Conservation (phyloP, 2,113 vertebrate genomes). For the Nipponia nippon region DNA sequence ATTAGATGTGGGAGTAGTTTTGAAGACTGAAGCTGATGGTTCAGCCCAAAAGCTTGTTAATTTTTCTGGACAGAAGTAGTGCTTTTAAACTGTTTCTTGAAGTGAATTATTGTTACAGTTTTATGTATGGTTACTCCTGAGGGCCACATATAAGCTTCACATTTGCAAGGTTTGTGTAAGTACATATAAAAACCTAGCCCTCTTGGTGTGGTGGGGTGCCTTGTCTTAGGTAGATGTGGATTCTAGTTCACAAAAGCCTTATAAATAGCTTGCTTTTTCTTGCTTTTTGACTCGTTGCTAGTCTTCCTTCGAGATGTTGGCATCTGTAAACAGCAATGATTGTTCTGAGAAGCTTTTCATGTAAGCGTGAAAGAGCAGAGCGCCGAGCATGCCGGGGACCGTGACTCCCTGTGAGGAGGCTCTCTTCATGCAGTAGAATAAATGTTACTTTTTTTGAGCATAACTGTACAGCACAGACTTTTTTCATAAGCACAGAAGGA, state of each 20-base stretch:
- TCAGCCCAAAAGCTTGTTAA: not conserved
- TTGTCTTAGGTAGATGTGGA: not conserved
- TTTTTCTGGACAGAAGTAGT: not conserved
- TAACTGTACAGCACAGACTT: not conserved
- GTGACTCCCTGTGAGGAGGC: not conserved
- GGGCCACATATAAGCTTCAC: not conserved
- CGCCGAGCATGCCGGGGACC: accelerated
- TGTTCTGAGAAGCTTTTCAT: not conserved
- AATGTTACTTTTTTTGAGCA: not conserved
- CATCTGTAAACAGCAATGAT: not conserved
- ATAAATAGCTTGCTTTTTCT: not conserved
- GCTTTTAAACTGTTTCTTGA: not conserved
- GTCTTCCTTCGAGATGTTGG: not conserved
- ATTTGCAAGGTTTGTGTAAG: not conserved
- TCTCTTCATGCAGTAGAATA: not conserved
- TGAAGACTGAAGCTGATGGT: not conserved
- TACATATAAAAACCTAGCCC: not conserved
- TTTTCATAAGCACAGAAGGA: not conserved
- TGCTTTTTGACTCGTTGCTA: not conserved
- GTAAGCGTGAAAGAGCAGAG: not conserved
- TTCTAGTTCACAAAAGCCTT: not conserved
- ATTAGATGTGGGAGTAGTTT: not conserved
- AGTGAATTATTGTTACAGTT: not conserved
- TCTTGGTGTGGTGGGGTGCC: not conserved
- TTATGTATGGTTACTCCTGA: not conserved